Evolutionary conservation across 1,140 invertebrate species (phyloP), one percentile per base, ranked within the genome.

Genomic region (Lepidotrigona ventralis): DNA sequence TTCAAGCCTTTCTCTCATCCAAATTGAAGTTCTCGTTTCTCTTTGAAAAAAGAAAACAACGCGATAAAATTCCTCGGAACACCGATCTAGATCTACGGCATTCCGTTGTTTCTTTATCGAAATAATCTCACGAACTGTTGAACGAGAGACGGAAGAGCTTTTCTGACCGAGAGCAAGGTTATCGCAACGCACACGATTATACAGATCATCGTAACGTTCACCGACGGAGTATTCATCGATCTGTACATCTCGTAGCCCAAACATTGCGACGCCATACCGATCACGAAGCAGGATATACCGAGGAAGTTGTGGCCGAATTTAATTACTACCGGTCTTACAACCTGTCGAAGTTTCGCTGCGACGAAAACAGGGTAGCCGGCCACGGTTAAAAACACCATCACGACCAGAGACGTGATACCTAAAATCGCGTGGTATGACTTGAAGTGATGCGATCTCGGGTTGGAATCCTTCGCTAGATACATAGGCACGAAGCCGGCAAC

Each of bases 301-400:
- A 93, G 73, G 70, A 91, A 86, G 79, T 92, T 93, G 79, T 93
- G 93, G 23, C 86, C 64, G 33, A 90, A 90, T 84, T 93, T 93
- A 2, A 83, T 58, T 21, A 87, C 54, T 17, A 92, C 89, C 0
- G 93, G 92, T 26, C 87, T 85, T 19, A 93, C 71, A 0, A 76
- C 54, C 0, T 87, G 89, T 2, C 90, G 87, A 1, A 93, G 72
- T 64, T 88, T 84, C 12, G 64, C 56, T 0, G 93, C 90, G 71
- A 90, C 90, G 51, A 92, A 64, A 5, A 91, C 90, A 0, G 90
- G 88, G 19, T 91, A 72, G 0, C 93, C 92, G 9, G 86, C 83
- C 0, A 90, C 14, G 12, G 78, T 64, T 8, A 93, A 71, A 5
- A 88, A 46, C 51, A 86, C 39, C 83, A 90, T 85, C 1, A 90